These are phyloP conservation scores for Enteromius afrohamiltoni DNA, from an alignment of 2,797 vertebrate species.

Conservation along the genomic window DNA sequence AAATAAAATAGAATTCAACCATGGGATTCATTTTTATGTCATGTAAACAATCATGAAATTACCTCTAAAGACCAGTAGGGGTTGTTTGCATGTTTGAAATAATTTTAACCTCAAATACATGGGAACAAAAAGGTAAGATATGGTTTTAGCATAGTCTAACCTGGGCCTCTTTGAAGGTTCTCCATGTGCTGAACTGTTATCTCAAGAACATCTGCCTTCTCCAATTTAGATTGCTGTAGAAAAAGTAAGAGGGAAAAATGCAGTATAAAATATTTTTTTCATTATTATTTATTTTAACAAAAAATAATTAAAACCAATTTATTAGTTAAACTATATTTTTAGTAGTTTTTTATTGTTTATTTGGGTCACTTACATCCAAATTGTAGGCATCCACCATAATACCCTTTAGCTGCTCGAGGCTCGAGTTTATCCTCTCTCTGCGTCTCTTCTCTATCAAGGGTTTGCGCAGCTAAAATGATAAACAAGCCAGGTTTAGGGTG, in stretches of 20 bases:
- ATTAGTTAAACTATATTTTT: neutral
- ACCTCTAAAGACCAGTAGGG: neutral
- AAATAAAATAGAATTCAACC: neutral
- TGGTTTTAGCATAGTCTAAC: constrained; percentile 45
- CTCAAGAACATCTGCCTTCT: constrained; percentile 71
- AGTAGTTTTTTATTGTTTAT: neutral
- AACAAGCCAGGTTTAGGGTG: neutral
- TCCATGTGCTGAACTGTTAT: constrained; percentile 73
- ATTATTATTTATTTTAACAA: constrained; percentile 4
- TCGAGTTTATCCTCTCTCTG: constrained; percentile 70
- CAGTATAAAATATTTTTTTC: neutral
- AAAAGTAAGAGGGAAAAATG: neutral
- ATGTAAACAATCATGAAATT: neutral
- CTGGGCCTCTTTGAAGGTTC: constrained; percentile 62
- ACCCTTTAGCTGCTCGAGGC: constrained; percentile 70
- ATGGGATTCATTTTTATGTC: neutral
- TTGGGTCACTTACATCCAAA: constrained; percentile 65
- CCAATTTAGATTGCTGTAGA: constrained; percentile 69
- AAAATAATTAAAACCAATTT: neutral
- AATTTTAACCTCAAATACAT: neutral
- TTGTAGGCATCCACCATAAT: constrained; percentile 73
- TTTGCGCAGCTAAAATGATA: constrained; percentile 64
- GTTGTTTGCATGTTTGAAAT: neutral
- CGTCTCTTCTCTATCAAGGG: constrained; percentile 70
- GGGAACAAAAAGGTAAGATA: neutral